phyloP scores from a whole-genome alignment of 2,113 vertebrate species.

The Amazona vittata region DNA sequence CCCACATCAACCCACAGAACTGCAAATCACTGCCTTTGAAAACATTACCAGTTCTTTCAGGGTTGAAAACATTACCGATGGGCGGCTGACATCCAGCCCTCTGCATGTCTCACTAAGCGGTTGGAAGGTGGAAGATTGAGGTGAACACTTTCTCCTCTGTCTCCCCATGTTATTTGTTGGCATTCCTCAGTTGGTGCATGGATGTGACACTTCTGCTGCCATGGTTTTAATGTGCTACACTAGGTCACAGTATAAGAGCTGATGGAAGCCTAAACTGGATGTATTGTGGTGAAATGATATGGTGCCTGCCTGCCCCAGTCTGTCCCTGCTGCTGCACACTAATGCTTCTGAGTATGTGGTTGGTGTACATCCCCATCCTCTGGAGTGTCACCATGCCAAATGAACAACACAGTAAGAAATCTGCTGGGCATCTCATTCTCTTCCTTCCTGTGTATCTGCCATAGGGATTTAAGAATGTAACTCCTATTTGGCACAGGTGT shows the following conservation, averaged over 20 bases:
- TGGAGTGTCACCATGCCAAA: no score
- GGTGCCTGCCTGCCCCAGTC: not conserved
- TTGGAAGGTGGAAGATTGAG: not conserved
- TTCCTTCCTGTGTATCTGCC: not conserved
- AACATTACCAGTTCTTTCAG: not conserved
- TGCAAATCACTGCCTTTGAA: not conserved
- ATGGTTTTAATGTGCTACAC: not conserved
- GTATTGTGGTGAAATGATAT: not conserved
- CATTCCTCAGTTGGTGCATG: not conserved
- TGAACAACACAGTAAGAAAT: not conserved
- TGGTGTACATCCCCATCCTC: not conserved
- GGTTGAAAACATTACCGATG: not conserved
- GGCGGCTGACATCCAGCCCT: not conserved
- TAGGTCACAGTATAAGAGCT: not conserved
- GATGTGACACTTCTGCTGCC: not conserved
- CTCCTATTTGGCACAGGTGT: not conserved
- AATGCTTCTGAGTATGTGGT: fast-evolving
- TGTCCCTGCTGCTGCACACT: not conserved
- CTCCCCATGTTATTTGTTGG: not conserved
- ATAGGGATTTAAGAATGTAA: not conserved
- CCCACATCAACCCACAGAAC: not conserved
- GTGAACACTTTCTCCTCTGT: not conserved
- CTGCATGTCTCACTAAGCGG: not conserved
- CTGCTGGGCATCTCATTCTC: not conserved
- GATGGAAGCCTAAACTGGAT: not conserved